Evolutionary conservation across 2,888 invertebrate species (phyloP).

Genomic region (Diogma glabrata): DNA sequence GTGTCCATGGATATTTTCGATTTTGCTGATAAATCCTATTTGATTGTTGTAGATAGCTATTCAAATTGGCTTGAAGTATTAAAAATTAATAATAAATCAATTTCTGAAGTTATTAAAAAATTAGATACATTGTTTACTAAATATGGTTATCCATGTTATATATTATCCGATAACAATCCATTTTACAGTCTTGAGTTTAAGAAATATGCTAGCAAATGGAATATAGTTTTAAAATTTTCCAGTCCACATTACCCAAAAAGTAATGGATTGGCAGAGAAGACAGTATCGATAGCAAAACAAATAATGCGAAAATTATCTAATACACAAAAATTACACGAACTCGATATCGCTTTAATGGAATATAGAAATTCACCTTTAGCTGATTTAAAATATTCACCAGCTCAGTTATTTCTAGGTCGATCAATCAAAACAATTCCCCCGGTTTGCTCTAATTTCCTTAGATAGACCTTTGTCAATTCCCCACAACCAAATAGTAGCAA

Average conservation of each 20-base stretch:
- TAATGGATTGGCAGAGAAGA: constrained; percentile 16
- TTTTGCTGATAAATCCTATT: constrained; percentile 15
- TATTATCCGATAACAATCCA: constrained; percentile 20
- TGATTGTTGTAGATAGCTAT: constrained; percentile 19
- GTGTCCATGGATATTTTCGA: constrained; percentile 19
- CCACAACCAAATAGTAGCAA: too few relatives aligned
- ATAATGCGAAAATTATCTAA: not conserved
- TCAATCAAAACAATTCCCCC: not conserved
- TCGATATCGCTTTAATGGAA: not conserved
- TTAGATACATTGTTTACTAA: constrained; percentile 16
- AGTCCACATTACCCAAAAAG: constrained; percentile 17
- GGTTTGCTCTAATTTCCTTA: too few relatives aligned
- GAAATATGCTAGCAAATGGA: constrained; percentile 11
- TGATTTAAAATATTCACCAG: not conserved
- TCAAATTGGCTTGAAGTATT: constrained; percentile 10
- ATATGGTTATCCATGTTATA: constrained; percentile 22
- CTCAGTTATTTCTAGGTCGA: not conserved
- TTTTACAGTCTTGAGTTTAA: constrained; percentile 16
- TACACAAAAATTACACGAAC: not conserved
- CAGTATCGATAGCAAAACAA: constrained; percentile 17
- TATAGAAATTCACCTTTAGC: not conserved
- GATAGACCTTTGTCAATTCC: too few relatives aligned
- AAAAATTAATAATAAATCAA: constrained; percentile 11
- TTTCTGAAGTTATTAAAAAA: constrained; percentile 11
- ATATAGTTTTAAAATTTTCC: constrained; percentile 15